phyloP scores from a whole-genome alignment of 2,113 vertebrate species.

The Catharus fuscescens region DNA sequence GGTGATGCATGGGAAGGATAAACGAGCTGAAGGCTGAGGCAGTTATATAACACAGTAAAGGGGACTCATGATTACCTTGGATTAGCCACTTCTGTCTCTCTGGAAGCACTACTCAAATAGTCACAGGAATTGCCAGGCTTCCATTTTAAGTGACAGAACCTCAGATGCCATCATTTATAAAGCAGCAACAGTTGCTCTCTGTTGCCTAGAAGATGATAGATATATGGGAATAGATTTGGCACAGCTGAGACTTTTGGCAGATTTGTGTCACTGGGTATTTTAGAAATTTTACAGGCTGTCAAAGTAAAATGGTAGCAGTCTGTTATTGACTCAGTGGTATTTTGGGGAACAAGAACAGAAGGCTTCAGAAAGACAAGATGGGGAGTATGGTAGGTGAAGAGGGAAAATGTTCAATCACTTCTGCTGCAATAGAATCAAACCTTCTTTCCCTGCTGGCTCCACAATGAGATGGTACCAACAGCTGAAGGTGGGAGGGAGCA shows the following conservation, averaged over 20 bases:
- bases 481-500: neutral
- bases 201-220: neutral
- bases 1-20: neutral
- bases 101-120: neutral
- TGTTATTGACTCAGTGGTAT: neutral
- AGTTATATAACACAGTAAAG: neutral
- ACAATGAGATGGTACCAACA: neutral
- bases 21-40: neutral
- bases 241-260: neutral
- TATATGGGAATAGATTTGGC: neutral
- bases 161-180: neutral
- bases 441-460: neutral
- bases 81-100: neutral
- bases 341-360: neutral
- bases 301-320: neutral
- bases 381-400: neutral
- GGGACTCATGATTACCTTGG: neutral
- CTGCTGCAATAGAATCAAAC: neutral
- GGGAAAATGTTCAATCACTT: neutral
- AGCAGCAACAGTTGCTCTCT: neutral
- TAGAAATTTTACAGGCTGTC: constrained; percentile 10
- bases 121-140: neutral
- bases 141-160: neutral
- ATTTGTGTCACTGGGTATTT: neutral
- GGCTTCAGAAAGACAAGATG: neutral